phyloP scores from a whole-genome alignment of 2,797 vertebrate genomes.

The Microtus californicus region DNA sequence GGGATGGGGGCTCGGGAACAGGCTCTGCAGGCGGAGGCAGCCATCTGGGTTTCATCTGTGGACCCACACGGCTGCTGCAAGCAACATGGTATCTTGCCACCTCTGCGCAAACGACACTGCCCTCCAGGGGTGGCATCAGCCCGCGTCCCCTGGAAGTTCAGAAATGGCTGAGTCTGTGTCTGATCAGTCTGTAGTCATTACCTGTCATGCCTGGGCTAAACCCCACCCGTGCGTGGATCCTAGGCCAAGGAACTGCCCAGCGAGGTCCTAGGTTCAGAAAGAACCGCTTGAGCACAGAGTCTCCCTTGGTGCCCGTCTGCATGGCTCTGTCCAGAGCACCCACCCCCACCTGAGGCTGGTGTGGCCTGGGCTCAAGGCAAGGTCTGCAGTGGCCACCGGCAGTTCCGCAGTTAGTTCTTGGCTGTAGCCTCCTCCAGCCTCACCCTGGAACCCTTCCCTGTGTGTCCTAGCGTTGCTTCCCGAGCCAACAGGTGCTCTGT shows the following conservation, averaged over 20 bases:
- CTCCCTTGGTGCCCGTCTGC: background rate
- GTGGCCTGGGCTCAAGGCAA: background rate
- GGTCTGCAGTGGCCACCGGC: fast-evolving
- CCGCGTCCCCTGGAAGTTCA: background rate
- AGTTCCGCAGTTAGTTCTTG: too few relatives aligned
- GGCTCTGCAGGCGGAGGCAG: background rate
- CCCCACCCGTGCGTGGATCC: fast-evolving
- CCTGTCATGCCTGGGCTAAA: background rate
- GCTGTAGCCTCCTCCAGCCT: fast-evolving
- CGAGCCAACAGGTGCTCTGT: fast-evolving
- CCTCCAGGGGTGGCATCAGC: background rate
- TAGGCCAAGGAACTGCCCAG: fast-evolving
- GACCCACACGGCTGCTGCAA: background rate
- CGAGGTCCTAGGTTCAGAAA: background rate
- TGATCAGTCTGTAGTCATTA: fast-evolving
- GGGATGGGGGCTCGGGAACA: background rate
- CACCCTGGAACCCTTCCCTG: background rate
- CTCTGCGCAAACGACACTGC: too few relatives aligned
- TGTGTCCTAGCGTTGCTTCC: fast-evolving
- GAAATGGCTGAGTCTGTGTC: background rate
- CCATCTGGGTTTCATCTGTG: background rate
- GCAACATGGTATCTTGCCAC: background rate
- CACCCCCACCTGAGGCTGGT: background rate
- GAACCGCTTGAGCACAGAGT: fast-evolving
- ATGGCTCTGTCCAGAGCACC: background rate